These are phyloP conservation scores for Nesidiocoris tenuis DNA, from an alignment of 2,888 invertebrate species.

Conservation along the genomic window DNA sequence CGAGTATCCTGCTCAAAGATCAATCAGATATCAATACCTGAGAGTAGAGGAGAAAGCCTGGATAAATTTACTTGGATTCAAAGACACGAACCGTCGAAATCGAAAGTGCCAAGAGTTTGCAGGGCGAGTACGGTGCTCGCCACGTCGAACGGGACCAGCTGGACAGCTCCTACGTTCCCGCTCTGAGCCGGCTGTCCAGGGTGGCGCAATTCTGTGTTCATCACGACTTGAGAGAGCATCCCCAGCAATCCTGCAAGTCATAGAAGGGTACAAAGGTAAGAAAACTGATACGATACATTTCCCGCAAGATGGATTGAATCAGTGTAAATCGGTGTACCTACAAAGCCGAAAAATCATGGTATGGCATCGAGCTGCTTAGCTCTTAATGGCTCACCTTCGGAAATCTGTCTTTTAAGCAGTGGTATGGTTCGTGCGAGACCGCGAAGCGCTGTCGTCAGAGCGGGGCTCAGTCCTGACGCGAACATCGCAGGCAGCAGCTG, in stretches of 20 bases:
- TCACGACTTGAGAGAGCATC: conserved; percentile 85
- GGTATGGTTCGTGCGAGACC: conserved; percentile 89
- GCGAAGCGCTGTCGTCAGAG: conserved; percentile 84
- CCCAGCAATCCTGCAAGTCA: conserved; percentile 70
- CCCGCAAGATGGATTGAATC: too few species aligned
- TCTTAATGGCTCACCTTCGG: too few species aligned
- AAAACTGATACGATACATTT: too few species aligned
- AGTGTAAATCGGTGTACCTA: too few species aligned
- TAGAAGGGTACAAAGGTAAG: too few species aligned
- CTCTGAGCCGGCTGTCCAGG: conserved; percentile 61
- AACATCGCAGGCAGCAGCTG: conserved; percentile 89
- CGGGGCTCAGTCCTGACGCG: conserved; percentile 84
- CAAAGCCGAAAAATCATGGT: background rate
- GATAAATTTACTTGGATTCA: background rate
- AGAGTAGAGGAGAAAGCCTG: background rate
- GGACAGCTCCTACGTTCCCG: conserved; percentile 48
- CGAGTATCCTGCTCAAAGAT: conserved; percentile 64
- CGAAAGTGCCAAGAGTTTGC: conserved; percentile 82
- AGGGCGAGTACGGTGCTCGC: conserved; percentile 86
- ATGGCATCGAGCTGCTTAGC: too few species aligned
- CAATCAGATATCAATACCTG: background rate
- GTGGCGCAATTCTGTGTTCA: conserved; percentile 81
- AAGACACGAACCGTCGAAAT: conserved; percentile 72
- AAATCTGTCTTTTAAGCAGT: conserved; percentile 82
- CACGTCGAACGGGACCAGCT: conserved; percentile 69